phyloP scores from a whole-genome alignment of 2,888 invertebrate genomes.

The Drosophila mettleri region DNA sequence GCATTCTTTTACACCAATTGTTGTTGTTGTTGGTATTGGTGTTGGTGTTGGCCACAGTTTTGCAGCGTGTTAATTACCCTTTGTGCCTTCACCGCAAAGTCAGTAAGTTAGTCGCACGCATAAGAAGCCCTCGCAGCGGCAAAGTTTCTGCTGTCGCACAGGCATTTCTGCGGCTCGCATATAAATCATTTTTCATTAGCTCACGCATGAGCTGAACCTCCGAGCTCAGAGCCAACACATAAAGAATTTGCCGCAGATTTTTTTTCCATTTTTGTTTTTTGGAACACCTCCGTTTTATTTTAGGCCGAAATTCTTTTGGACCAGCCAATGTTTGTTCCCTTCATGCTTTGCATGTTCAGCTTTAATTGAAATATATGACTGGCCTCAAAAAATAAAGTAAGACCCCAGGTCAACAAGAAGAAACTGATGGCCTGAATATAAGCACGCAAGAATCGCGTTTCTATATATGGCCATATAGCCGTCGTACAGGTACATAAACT shows the following conservation, averaged over 20 bases:
- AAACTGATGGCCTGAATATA: slow-evolving; percentile 21
- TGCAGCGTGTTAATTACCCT: slow-evolving; percentile 69
- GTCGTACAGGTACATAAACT: slow-evolving; percentile 37
- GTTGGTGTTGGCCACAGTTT: slow-evolving; percentile 29
- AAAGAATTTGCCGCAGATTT: slow-evolving; percentile 19
- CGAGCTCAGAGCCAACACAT: slow-evolving; percentile 23
- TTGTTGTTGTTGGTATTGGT: slow-evolving; percentile 12
- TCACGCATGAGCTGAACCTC: slow-evolving; percentile 53
- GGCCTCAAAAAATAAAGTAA: slow-evolving; percentile 32
- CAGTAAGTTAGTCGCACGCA: slow-evolving; percentile 60
- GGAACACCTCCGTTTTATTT: slow-evolving; percentile 27
- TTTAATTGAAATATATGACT: slow-evolving; percentile 74
- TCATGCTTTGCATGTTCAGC: slow-evolving; percentile 67
- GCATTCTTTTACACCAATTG: slow-evolving; percentile 52
- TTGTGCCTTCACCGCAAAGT: slow-evolving; percentile 50
- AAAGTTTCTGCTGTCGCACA: slow-evolving; percentile 32
- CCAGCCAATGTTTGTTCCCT: slow-evolving; percentile 14
- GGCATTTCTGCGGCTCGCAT: slow-evolving; percentile 46
- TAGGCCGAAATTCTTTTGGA: slow-evolving; percentile 30
- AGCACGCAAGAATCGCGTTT: slow-evolving; percentile 55
- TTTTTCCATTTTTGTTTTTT: slow-evolving; percentile 8
- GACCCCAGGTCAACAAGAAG: slow-evolving; percentile 13
- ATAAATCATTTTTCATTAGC: slow-evolving; percentile 78
- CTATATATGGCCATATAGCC: background rate
- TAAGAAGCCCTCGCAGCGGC: slow-evolving; percentile 32